Evolutionary conservation across 2,888 invertebrate species (phyloP).

Genomic region (Petrophora chlorosata): DNA sequence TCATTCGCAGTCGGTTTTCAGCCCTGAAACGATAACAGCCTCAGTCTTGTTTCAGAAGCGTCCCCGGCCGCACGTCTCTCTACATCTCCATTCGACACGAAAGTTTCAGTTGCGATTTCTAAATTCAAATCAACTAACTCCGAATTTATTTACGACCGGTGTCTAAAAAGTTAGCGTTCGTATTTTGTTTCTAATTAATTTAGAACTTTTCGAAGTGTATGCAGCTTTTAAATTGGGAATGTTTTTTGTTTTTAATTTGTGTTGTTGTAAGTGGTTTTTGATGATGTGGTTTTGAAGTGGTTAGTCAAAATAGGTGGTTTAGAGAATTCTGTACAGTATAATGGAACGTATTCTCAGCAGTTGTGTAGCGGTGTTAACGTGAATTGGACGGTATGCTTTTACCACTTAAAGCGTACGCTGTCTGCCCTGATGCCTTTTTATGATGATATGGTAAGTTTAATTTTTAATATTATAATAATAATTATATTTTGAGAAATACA

Average conservation of each 20-base stretch:
- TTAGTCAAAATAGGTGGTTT: constrained; percentile 68
- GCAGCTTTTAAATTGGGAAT: not conserved
- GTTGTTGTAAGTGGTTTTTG: constrained; percentile 32
- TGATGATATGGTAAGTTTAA: constrained; percentile 78
- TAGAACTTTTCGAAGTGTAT: not conserved
- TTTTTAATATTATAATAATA: not conserved
- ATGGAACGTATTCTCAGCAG: constrained; percentile 41
- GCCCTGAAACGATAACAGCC: constrained; percentile 34
- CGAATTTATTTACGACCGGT: constrained; percentile 2
- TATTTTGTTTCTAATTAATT: not conserved
- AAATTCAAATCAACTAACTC: not conserved
- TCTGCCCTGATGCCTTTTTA: constrained; percentile 76
- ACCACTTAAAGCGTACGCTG: constrained; percentile 62
- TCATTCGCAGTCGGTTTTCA: constrained; percentile 42
- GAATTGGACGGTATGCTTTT: constrained; percentile 75
- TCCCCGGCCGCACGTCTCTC: constrained; percentile 42
- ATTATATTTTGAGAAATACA: no score
- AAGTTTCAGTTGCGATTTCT: constrained; percentile 38
- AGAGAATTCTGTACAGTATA: constrained; percentile 41
- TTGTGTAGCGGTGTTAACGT: constrained; percentile 59
- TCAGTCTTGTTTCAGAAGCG: constrained; percentile 57
- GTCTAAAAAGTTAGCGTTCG: not conserved
- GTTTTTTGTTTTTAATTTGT: constrained; percentile 2
- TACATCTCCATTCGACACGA: constrained; percentile 33
- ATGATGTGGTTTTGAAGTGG: constrained; percentile 49